A percentile compares a stretch with the other conserved stretches of the same genome.
Evolutionary conservation across 1,140 invertebrate species (phyloP).

Genomic region (Oryctes rhinoceros): DNA sequence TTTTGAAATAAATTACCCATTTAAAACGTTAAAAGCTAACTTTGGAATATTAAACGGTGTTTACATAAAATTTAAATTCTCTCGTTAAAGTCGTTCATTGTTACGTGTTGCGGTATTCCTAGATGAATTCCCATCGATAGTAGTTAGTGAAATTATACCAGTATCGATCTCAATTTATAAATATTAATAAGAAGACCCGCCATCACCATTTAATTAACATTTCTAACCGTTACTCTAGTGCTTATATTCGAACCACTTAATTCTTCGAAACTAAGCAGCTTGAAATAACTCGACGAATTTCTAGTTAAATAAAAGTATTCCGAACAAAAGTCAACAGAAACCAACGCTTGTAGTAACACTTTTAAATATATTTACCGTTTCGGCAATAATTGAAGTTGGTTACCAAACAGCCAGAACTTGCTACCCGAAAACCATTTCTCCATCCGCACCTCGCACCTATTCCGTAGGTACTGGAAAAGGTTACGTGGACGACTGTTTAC

Average conservation of each 20-base stretch:
- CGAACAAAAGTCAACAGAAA: not conserved
- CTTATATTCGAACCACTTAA: not conserved
- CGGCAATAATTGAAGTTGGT: slow-evolving; percentile 80
- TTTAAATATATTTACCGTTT: slow-evolving; percentile 69
- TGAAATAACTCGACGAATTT: too few relatives aligned
- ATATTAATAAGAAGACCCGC: slow-evolving; percentile 22
- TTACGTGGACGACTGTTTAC: slow-evolving; percentile 16
- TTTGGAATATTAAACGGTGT: too few relatives aligned
- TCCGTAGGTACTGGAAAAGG: slow-evolving; percentile 47
- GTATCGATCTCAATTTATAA: slow-evolving; percentile 25
- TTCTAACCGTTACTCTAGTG: not conserved
- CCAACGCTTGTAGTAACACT: not conserved
- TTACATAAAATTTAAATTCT: too few relatives aligned
- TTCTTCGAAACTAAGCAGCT: too few relatives aligned
- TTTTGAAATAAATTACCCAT: too few relatives aligned
- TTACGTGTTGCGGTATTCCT: too few relatives aligned
- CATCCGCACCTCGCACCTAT: slow-evolving; percentile 67
- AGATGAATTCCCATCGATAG: not conserved
- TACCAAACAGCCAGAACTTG: slow-evolving; percentile 86
- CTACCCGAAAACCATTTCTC: slow-evolving; percentile 90
- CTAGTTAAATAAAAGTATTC: too few relatives aligned
- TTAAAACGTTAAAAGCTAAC: too few relatives aligned
- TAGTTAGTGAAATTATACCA: slow-evolving; percentile 11
- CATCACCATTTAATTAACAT: not conserved
- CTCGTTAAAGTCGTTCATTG: too few relatives aligned